Evolutionary conservation across 2,113 vertebrate genomes (phyloP).

Genomic region (Xerus inauris): DNA sequence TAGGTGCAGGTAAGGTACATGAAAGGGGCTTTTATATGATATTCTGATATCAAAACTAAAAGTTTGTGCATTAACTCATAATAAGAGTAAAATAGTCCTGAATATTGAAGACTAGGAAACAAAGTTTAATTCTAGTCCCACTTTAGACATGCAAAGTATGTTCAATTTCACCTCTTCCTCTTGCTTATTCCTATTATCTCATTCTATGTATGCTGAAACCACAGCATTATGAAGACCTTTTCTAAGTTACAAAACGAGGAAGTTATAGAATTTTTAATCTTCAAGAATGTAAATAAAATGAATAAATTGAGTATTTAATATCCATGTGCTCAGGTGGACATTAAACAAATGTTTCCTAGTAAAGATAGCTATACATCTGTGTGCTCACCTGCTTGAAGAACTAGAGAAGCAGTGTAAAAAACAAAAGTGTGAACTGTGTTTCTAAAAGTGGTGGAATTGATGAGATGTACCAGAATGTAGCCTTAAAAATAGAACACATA

Average conservation of each 20-base stretch:
- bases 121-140: not conserved
- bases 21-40: conserved; percentile 12
- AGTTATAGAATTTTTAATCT: not conserved
- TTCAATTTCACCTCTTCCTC: not conserved
- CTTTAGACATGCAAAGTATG: not conserved
- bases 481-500: conserved; percentile 19
- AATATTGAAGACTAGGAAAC: not conserved
- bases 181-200: not conserved
- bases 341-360: conserved; percentile 55
- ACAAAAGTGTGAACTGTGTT: not conserved
- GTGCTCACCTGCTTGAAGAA: conserved; percentile 56
- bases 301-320: conserved; percentile 40
- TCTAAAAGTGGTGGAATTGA: conserved; percentile 45
- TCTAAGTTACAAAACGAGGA: not conserved
- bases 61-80: not conserved
- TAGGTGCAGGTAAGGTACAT: not conserved
- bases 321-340: conserved; percentile 42
- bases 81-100: not conserved
- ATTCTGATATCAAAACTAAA: conserved; percentile 1
- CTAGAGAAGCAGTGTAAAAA: conserved; percentile 24
- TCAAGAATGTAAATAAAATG: conserved; percentile 13
- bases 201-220: not conserved
- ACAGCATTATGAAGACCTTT: not conserved
- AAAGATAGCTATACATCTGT: conserved; percentile 58
- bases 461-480: not conserved